Percentiles rank a stretch among this genome's conserved stretches.
These are phyloP conservation scores for Drosophila micromelanica DNA, from an alignment of 1,140 invertebrate genomes.

Conservation along the genomic window DNA sequence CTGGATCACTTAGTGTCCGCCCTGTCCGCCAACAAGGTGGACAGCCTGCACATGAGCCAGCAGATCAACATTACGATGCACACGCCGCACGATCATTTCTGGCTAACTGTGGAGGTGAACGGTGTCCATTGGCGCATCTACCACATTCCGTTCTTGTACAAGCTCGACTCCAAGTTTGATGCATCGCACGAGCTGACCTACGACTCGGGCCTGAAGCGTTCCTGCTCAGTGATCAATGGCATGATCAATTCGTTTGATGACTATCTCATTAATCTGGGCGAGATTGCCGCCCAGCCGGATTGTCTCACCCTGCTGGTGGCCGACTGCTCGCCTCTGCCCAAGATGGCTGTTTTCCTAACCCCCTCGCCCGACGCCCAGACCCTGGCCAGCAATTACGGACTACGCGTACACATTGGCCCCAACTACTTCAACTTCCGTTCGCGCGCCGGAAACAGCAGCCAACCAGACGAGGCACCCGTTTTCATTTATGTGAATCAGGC, in stretches of 20 bases:
- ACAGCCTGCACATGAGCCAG: slow-evolving; percentile 73
- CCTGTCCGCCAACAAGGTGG: slow-evolving; percentile 69
- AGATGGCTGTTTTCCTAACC: slow-evolving; percentile 74
- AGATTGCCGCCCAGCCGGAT: slow-evolving; percentile 50
- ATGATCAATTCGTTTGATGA: slow-evolving; percentile 82
- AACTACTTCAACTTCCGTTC: slow-evolving; percentile 71
- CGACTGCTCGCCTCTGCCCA: slow-evolving; percentile 69
- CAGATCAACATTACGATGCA: slow-evolving; percentile 76
- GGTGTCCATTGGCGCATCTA: slow-evolving; percentile 78
- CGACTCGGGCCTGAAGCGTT: slow-evolving; percentile 75
- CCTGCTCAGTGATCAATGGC: slow-evolving; percentile 80
- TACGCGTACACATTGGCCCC: slow-evolving; percentile 74
- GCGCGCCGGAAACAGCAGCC: slow-evolving; percentile 49
- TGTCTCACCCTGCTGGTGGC: slow-evolving; percentile 75
- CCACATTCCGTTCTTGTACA: slow-evolving; percentile 79
- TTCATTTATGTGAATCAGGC: slow-evolving; percentile 71
- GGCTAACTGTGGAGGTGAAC: slow-evolving; percentile 74
- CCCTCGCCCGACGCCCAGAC: slow-evolving; percentile 41
- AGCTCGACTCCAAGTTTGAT: slow-evolving; percentile 81
- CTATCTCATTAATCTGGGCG: slow-evolving; percentile 69
- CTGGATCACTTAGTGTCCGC: slow-evolving; percentile 81
- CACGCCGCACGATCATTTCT: slow-evolving; percentile 74
- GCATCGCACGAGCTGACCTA: slow-evolving; percentile 76
- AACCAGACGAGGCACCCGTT: slow-evolving; percentile 54
- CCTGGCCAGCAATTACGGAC: slow-evolving; percentile 63